These are phyloP conservation scores for Chrysolina oricalcia DNA, from an alignment of 2,888 invertebrate species.

Conservation along the genomic window DNA sequence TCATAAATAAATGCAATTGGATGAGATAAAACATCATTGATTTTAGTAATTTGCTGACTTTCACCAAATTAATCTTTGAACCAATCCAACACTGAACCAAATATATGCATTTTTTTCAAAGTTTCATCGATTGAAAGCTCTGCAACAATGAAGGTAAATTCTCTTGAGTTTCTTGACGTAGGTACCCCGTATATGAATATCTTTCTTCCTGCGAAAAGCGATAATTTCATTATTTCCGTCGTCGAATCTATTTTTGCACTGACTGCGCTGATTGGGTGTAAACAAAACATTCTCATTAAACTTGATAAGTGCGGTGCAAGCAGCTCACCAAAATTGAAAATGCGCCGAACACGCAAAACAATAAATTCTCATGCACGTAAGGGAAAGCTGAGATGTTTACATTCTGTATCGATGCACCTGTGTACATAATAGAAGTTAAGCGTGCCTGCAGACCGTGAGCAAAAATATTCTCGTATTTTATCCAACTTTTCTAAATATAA, in stretches of 20 bases:
- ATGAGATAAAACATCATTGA: no score
- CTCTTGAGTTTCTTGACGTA: no score
- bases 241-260: constrained; percentile 6
- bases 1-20: no score
- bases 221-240: background rate
- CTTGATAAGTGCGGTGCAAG: constrained; percentile 20
- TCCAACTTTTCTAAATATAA: constrained; percentile 45
- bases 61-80: no score
- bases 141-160: no score
- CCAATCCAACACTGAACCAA: no score
- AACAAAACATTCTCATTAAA: constrained; percentile 15
- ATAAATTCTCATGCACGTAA: constrained; percentile 55
- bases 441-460: constrained; percentile 47
- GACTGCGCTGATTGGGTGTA: background rate
- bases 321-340: constrained; percentile 37
- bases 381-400: constrained; percentile 62
- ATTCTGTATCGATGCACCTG: constrained; percentile 60
- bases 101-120: no score
- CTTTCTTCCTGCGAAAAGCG: background rate
- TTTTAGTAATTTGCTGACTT: no score
- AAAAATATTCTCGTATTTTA: constrained; percentile 37
- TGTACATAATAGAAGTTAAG: constrained; percentile 57
- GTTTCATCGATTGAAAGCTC: no score
- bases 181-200: background rate
- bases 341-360: constrained; percentile 51